A percentile compares a stretch with the other conserved stretches of the same genome.
Evolutionary conservation across 2,113 vertebrate genomes (phyloP).

Genomic region (Notothenia rossii): DNA sequence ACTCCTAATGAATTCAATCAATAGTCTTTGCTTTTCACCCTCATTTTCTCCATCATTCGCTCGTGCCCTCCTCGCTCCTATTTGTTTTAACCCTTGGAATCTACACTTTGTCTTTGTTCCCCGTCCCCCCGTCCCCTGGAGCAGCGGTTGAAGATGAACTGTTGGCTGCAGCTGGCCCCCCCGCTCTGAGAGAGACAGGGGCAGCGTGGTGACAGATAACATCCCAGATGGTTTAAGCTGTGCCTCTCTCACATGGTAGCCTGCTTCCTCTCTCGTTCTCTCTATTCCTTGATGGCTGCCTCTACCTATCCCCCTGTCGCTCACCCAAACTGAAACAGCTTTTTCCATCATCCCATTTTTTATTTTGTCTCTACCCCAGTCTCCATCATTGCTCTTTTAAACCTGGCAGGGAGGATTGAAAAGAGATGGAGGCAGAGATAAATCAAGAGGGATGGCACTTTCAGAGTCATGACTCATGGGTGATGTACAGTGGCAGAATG

Average conservation of each 20-base stretch:
- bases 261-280: constrained; percentile 31
- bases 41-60: constrained; percentile 43
- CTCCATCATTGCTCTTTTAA: constrained; percentile 51
- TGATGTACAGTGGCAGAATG: constrained; percentile 30
- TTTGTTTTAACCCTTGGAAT: background rate
- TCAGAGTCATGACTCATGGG: constrained; percentile 54
- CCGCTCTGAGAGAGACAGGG: constrained; percentile 31
- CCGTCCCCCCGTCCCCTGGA: constrained; percentile 36
- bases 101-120: constrained; percentile 24
- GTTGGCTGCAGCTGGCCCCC: constrained; percentile 33
- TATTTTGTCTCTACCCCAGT: constrained; percentile 4
- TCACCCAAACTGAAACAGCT: constrained; percentile 25
- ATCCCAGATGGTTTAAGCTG: constrained; percentile 53
- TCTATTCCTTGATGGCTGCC: background rate
- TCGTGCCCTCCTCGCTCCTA: constrained; percentile 2
- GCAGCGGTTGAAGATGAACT: constrained; percentile 63
- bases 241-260: constrained; percentile 48
- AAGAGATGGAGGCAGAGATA: constrained; percentile 32
- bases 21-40: constrained; percentile 54
- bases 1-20: constrained; percentile 66
- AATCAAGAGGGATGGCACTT: constrained; percentile 46
- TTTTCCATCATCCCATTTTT: constrained; percentile 23
- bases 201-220: constrained; percentile 54
- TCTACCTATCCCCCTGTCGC: background rate
- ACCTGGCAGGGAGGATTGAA: constrained; percentile 32